Conservation (phyloP, 2,888 invertebrate genomes). For the Oligia fasciuncula region DNA sequence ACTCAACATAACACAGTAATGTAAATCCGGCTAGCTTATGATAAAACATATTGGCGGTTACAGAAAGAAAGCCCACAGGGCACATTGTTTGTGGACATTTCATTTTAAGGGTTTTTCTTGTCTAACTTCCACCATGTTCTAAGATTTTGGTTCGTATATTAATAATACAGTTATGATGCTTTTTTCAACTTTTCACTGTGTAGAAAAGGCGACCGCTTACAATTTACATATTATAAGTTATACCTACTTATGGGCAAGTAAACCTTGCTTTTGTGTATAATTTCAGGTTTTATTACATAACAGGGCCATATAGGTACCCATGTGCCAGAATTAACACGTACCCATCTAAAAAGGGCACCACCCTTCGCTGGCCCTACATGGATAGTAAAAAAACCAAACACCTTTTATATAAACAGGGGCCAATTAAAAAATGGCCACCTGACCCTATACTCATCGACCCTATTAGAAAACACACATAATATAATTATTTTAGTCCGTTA, state of each 20-base stretch:
- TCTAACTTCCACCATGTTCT: background rate
- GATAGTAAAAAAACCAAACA: constrained; percentile 66
- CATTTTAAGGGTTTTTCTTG: background rate
- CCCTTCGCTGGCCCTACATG: constrained; percentile 53
- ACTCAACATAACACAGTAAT: too few relatives aligned
- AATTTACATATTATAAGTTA: background rate
- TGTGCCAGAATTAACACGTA: constrained; percentile 57
- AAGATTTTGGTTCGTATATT: background rate
- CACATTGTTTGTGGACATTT: background rate
- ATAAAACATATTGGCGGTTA: background rate
- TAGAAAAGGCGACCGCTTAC: background rate
- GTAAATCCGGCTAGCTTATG: too few relatives aligned
- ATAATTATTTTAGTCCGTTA: constrained; percentile 76
- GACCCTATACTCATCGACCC: constrained; percentile 65
- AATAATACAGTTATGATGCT: background rate
- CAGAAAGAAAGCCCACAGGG: background rate
- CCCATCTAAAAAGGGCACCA: constrained; percentile 60
- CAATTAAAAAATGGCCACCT: constrained; percentile 69
- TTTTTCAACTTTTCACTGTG: background rate
- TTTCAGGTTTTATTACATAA: constrained; percentile 28
- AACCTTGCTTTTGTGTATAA: background rate
- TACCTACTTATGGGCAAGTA: background rate
- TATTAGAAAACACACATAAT: constrained; percentile 70
- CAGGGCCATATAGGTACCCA: constrained; percentile 32
- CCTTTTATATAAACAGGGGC: constrained; percentile 67